phyloP scores from a whole-genome alignment of 2,888 invertebrate species.

The Pristionchus fissidentatus region DNA sequence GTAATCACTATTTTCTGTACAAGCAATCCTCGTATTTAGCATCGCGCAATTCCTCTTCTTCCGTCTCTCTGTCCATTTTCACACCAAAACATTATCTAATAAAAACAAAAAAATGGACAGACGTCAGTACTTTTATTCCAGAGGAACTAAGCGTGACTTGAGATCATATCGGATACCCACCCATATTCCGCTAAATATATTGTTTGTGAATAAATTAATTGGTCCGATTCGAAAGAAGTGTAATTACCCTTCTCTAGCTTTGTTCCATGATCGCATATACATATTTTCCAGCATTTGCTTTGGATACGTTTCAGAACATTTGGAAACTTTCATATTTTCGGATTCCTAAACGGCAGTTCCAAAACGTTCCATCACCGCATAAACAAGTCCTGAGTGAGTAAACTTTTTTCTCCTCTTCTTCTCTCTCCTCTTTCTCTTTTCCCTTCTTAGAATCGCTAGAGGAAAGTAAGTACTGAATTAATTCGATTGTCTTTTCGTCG shows the following conservation, averaged over 20 bases:
- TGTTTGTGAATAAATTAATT: slow-evolving; percentile 31
- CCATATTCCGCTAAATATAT: neutral
- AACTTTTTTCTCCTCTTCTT: no score
- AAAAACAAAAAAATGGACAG: neutral
- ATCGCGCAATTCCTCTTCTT: slow-evolving; percentile 11
- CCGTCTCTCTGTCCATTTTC: no score
- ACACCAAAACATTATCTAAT: neutral
- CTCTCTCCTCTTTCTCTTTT: neutral
- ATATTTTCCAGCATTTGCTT: no score
- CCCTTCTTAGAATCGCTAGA: slow-evolving; percentile 9
- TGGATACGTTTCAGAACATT: no score
- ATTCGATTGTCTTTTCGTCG: slow-evolving; percentile 32
- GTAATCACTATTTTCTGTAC: neutral
- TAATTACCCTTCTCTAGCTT: no score
- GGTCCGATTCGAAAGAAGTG: no score
- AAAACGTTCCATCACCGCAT: no score
- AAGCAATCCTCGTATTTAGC: slow-evolving; percentile 6
- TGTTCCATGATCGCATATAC: no score
- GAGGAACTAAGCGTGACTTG: neutral
- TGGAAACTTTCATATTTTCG: neutral
- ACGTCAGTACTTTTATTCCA: neutral
- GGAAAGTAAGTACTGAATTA: slow-evolving; percentile 39
- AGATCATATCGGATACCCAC: neutral
- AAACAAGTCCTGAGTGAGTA: no score
- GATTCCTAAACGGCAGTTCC: neutral